Evolutionary conservation across 2,888 invertebrate genomes (phyloP), one percentile per base, ranked within the genome.

Genomic region (Ophion obscuratus): DNA sequence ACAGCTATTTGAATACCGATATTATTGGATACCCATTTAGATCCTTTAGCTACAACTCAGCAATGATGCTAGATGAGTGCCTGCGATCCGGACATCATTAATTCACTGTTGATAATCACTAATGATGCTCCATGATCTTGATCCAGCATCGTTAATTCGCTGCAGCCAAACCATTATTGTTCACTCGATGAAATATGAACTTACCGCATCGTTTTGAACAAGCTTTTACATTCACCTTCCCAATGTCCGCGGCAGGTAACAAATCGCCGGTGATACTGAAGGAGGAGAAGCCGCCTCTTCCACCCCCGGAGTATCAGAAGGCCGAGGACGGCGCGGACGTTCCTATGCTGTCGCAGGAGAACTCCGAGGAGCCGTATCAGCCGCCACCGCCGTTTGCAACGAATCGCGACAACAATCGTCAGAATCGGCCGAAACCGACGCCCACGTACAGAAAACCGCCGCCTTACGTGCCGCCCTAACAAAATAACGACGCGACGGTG

Each of bases 391-490:
- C 98, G 88, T 97, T 97, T 94, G 96, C 97, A 61, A 95, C 96
- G 82, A 95, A 95, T 85, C 96, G 97, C 90, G 97, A 97, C 85
- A 96, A 95, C 85, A 96, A 96, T 89, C 95, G 96, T 89, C 96
- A 97, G 83, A 97, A 96, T 91, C 96, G 97, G 89, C 98, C 97
- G 79, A 98, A 97, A 92, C 96, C 97, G 85, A 97, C 97, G 73
- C 98, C 98, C 87, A 97, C 98, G 90, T 98, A 98, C 96, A 96
- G 98, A 93, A 98, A 98, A 95, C 99, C 99, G 75, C 99, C 99
- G 86, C 99, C 99, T 61, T 99, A 99, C 95, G 99, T 99, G 91
- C 99, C 99, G 90, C 99, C 99, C 95, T 99, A 99, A 98, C 94
- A 93, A 91, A 93, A 91, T 88, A 53, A 53, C 53, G 87, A 86